Percentiles rank a stretch among this genome's conserved stretches.
These are phyloP conservation scores for Neria commutata DNA, from an alignment of 2,888 invertebrate species.

Conservation along the genomic window DNA sequence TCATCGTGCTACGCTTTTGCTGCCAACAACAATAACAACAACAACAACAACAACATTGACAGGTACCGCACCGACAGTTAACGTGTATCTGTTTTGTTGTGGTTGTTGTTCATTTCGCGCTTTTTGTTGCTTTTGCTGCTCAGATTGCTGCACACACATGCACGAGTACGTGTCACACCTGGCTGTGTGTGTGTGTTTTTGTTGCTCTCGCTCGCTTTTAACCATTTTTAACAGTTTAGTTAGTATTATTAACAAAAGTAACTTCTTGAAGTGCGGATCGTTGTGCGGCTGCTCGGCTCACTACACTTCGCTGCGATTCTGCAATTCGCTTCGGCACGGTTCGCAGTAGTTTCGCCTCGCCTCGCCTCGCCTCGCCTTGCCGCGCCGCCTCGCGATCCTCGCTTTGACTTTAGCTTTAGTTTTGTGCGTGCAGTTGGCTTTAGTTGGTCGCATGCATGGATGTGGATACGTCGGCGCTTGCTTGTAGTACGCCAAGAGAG, in stretches of 20 bases:
- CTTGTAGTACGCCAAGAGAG: too few species aligned
- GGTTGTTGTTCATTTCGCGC: constrained; percentile 10
- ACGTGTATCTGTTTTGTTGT: not conserved
- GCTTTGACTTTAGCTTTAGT: not conserved
- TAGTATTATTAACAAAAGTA: constrained; percentile 54
- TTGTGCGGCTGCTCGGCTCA: not conserved
- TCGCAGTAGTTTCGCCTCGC: not conserved
- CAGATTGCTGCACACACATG: constrained; percentile 23
- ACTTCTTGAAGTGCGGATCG: constrained; percentile 1
- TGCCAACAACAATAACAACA: not conserved
- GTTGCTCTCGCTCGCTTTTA: constrained; percentile 18
- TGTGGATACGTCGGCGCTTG: too few species aligned
- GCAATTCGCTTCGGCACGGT: not conserved
- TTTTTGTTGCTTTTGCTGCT: constrained; percentile 26
- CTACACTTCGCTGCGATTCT: not conserved
- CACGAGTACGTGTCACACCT: too few species aligned
- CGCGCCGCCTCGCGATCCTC: not conserved
- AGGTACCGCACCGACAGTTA: not conserved
- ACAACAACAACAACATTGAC: not conserved
- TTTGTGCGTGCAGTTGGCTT: not conserved
- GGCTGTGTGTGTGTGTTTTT: constrained; percentile 28
- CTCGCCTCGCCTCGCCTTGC: not conserved
- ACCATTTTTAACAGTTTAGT: constrained; percentile 35
- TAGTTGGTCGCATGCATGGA: too few species aligned
- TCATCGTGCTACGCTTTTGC: too few species aligned